Conservation (phyloP, 1,140 invertebrate species). For the Camponotus floridanus region DNA sequence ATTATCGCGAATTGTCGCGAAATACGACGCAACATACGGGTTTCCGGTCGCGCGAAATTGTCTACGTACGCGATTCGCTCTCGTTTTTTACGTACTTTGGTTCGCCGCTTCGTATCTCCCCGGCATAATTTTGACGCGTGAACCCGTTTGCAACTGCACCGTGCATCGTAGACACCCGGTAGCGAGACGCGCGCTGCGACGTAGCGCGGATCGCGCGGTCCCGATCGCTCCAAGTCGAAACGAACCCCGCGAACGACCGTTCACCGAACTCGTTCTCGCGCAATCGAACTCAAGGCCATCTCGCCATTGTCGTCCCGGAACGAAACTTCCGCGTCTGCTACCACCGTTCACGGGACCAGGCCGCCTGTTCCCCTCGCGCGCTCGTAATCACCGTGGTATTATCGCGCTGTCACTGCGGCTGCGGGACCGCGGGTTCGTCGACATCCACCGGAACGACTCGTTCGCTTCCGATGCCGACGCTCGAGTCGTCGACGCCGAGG, state of each 20-base stretch:
- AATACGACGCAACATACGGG: neutral
- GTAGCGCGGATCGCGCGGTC: conserved; percentile 32
- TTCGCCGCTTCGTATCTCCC: neutral
- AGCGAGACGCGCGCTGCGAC: neutral
- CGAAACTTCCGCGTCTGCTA: conserved; percentile 55
- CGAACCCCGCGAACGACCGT: conserved; percentile 12
- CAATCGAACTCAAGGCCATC: conserved; percentile 59
- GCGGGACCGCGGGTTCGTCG: conserved; percentile 29
- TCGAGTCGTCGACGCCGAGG: conserved; percentile 53
- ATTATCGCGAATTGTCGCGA: neutral
- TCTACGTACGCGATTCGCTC: neutral
- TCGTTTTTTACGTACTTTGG: conserved; percentile 4
- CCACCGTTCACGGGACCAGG: conserved; percentile 32
- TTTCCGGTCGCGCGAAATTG: neutral
- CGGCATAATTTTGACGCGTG: neutral
- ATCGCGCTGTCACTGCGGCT: neutral
- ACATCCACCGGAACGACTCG: conserved; percentile 41
- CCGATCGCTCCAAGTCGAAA: conserved; percentile 27
- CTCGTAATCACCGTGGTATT: neutral
- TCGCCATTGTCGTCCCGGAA: conserved; percentile 70
- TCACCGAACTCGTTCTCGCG: conserved; percentile 36
- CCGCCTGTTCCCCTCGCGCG: neutral
- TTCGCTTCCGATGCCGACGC: neutral
- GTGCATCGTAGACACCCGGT: conserved; percentile 56
- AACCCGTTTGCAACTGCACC: neutral